phyloP scores from a whole-genome alignment of 2,797 vertebrate species.

The Clarias platycephalus region DNA sequence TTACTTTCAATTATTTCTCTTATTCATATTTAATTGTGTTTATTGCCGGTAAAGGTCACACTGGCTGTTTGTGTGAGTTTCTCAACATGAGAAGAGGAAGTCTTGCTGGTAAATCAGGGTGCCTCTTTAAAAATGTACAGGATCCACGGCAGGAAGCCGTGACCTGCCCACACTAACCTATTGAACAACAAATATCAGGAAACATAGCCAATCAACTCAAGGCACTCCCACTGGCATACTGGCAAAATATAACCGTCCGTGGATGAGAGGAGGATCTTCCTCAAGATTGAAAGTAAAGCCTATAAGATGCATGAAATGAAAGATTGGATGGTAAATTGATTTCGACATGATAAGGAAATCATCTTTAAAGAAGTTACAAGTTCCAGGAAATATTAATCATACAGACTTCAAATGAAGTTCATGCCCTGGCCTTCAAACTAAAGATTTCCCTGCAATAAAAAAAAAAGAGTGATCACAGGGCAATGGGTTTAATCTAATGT shows the following conservation, averaged over 20 bases:
- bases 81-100: conserved; percentile 59
- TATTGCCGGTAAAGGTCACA: conserved; percentile 78
- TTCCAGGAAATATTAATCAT: conserved; percentile 17
- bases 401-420: conserved; percentile 16
- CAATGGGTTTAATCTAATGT: conserved; percentile 46
- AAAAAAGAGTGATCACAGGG: conserved; percentile 22
- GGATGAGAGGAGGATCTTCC: conserved; percentile 36
- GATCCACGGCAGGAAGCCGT: conserved; percentile 64
- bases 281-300: conserved; percentile 16
- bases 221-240: conserved; percentile 42
- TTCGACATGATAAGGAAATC: conserved; percentile 4
- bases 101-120: conserved; percentile 72
- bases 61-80: conserved; percentile 69
- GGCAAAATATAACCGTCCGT: conserved; percentile 40
- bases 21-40: conserved; percentile 85
- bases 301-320: conserved; percentile 13
- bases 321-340: not conserved
- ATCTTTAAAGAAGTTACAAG: conserved; percentile 2
- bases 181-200: conserved; percentile 77
- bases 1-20: conserved; percentile 81
- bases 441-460: conserved; percentile 53
- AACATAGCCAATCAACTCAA: conserved; percentile 64
- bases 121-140: conserved; percentile 78
- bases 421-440: conserved; percentile 7
- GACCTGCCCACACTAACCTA: conserved; percentile 74